Evolutionary conservation across 2,113 vertebrate species (phyloP), one percentile per base, ranked within the genome.

Genomic region (Microtus oregoni): DNA sequence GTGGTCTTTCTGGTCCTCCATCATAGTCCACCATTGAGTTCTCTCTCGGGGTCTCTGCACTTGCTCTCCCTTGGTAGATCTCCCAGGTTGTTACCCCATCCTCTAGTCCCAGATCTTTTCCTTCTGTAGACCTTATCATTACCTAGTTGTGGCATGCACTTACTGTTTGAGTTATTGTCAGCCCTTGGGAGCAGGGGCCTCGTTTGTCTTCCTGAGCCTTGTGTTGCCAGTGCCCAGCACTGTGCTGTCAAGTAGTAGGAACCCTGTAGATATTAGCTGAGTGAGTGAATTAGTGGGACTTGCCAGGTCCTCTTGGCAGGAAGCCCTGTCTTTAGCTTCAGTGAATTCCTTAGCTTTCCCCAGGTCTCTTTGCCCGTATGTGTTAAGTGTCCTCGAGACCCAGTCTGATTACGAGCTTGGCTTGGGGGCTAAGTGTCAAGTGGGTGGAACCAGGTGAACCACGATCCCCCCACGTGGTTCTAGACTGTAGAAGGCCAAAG

Each of bases 181-280:
- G 28, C 65, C 44, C 58, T 78, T 68, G 52, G 58, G 20, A 88
- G 70, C 20, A 92, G 72, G 73, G 24, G 61, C 22, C 47, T 88
- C 63, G 28, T 61, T 82, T 72, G 3, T 89, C 65, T 73, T 82
- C 12, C 58, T 94, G n/a, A 30, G 24, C 28, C 32, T 50, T 77
- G 44, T 82, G 38, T 86, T 8, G 32, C 47, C 26, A 2, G n/a
- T 38, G 22, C 78, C 44, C 67, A 73, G 47, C 52, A 63, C 19
- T 35, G 22, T 93, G 63, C 30, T 2, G 24, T 52, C 58, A 76
- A 70, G 26, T 78, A 92, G 78, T 90, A 82, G 92, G 67, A 85
- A 14, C 81, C 95, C 85, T 90, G 81, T 94, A 89, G 94, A 96
- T 94, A 88, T 96, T 89, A 96, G 88, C 38, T 86, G n/a, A 95